Evolutionary conservation across 92 coral and sea anemone species (phyloP).

Genomic region (Porites evermanni): DNA sequence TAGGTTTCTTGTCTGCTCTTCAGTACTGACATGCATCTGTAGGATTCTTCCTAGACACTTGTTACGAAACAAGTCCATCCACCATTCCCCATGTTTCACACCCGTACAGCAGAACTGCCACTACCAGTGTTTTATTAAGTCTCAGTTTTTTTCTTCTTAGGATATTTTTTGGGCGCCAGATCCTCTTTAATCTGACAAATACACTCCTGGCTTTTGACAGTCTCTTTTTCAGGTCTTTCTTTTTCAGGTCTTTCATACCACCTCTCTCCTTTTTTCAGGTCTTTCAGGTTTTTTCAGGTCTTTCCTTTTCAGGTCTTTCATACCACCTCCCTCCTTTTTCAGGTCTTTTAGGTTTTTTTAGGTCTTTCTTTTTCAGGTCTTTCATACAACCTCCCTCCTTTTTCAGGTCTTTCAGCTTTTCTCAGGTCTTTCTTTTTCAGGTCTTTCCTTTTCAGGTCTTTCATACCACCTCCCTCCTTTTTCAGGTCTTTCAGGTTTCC

Average conservation of each 20-base stretch:
- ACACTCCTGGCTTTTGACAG: too few relatives aligned
- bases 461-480: not conserved
- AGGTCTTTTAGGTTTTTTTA: too few relatives aligned
- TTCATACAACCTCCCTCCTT: too few relatives aligned
- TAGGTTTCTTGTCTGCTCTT: too few relatives aligned
- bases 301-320: slow-evolving; percentile 13
- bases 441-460: slow-evolving; percentile 1
- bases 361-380: too few relatives aligned
- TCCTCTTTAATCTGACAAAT: too few relatives aligned
- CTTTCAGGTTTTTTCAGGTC: not conserved
- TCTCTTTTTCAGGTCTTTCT: not conserved
- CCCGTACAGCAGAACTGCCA: slow-evolving; percentile 40
- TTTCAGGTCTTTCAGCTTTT: not conserved
- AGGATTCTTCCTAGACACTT: too few relatives aligned
- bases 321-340: slow-evolving; percentile 16
- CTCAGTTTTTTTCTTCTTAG: slow-evolving; percentile 35
- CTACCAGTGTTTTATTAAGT: slow-evolving; percentile 16
- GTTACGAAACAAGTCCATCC: not conserved
- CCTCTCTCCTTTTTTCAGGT: too few relatives aligned
- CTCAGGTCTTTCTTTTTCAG: not conserved
- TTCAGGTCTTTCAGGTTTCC: too few relatives aligned
- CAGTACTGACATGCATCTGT: too few relatives aligned
- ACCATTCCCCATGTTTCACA: slow-evolving; percentile 42
- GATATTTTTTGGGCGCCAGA: slow-evolving; percentile 31
- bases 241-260: not conserved